These are phyloP conservation scores for Macrosteles quadrilineatus DNA, from an alignment of 1,140 invertebrate genomes.

Conservation along the genomic window DNA sequence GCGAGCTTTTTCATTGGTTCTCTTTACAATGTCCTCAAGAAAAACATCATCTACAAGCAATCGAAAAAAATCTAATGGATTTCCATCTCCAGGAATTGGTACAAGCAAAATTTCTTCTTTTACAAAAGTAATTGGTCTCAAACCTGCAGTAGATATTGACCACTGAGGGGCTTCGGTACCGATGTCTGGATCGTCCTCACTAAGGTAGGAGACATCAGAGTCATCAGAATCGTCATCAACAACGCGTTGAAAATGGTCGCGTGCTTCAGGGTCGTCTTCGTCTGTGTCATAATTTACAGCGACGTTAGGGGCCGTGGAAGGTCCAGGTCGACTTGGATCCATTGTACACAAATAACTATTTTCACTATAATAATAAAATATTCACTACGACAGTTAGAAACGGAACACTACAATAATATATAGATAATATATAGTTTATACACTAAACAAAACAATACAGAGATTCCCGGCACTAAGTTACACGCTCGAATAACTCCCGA, in stretches of 20 bases:
- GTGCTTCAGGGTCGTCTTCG: too few species aligned
- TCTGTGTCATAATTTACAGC: too few species aligned
- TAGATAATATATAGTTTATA: too few species aligned
- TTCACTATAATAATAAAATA: too few species aligned
- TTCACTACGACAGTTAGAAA: too few species aligned
- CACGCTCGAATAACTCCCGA: too few species aligned
- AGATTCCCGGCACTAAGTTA: too few species aligned
- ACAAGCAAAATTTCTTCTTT: not conserved
- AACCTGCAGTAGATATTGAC: not conserved
- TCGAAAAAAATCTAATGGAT: slow-evolving; percentile 33
- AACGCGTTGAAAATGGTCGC: not conserved
- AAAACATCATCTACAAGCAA: slow-evolving; percentile 33
- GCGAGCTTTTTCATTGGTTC: slow-evolving; percentile 31
- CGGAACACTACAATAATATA: too few species aligned
- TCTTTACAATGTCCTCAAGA: not conserved
- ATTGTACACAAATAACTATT: too few species aligned
- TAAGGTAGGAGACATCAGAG: not conserved
- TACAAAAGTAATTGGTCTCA: slow-evolving; percentile 1
- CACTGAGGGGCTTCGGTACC: slow-evolving; percentile 36
- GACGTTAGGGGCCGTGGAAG: too few species aligned
- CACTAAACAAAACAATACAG: too few species aligned
- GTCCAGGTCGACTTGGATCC: too few species aligned
- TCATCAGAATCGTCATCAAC: not conserved
- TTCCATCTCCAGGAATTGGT: slow-evolving; percentile 5
- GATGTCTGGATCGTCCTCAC: not conserved